These are phyloP conservation scores for Amitus sp. DNA, from an alignment of 2,888 invertebrate species.

Conservation along the genomic window DNA sequence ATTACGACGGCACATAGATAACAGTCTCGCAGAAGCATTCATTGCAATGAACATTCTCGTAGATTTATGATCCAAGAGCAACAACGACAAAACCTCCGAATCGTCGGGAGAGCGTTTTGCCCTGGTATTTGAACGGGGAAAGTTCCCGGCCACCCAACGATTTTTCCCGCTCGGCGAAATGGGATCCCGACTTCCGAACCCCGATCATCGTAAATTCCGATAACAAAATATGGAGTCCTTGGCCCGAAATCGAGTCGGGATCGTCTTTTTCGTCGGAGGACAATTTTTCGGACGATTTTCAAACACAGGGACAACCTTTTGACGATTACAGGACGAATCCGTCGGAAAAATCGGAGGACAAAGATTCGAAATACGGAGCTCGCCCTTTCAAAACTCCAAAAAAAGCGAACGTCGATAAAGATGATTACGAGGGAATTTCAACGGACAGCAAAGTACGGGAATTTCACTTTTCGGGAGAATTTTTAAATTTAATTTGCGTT, in stretches of 20 bases:
- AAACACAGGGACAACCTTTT: no score
- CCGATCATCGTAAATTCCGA: neutral
- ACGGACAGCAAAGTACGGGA: constrained; percentile 48
- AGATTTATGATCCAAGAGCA: constrained; percentile 34
- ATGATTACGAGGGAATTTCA: constrained; percentile 51
- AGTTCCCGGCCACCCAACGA: constrained; percentile 22
- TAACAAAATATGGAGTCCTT: neutral
- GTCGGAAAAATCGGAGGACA: constrained; percentile 5
- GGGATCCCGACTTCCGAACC: constrained; percentile 6
- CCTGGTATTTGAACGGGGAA: constrained; percentile 30
- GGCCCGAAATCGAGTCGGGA: neutral
- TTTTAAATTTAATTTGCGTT: no score
- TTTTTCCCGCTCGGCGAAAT: constrained; percentile 12
- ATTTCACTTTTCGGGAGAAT: no score
- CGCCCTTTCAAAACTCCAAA: constrained; percentile 11
- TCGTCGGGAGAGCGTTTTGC: constrained; percentile 20
- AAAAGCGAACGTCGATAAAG: constrained; percentile 31
- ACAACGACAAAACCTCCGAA: constrained; percentile 27
- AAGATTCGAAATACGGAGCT: neutral
- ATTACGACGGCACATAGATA: constrained; percentile 29
- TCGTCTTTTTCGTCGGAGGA: neutral
- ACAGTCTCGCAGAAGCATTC: constrained; percentile 10
- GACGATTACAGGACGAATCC: neutral
- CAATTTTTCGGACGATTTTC: no score
- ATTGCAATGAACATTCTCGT: constrained; percentile 16